phyloP scores from a whole-genome alignment of 2,797 vertebrate genomes.

The Nasua narica region DNA sequence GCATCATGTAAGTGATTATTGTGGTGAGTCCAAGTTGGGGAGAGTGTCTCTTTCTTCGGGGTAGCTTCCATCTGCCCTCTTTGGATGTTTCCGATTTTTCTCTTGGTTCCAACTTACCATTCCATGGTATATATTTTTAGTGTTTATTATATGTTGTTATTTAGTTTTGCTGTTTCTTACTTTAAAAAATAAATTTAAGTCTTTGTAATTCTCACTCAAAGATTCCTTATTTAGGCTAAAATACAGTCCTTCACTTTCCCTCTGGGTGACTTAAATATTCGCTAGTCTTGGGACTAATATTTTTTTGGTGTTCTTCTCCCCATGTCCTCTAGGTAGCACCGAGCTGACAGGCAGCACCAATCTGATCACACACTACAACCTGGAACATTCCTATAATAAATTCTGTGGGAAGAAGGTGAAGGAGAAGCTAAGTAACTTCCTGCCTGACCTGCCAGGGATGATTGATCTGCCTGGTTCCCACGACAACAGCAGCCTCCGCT shows the following conservation, averaged over 20 bases:
- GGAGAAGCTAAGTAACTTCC: slow-evolving; percentile 98
- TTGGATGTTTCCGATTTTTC: not conserved
- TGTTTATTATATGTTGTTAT: not conserved
- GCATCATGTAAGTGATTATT: not conserved
- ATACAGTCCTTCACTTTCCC: not conserved
- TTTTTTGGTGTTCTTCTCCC: not conserved
- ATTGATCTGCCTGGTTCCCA: slow-evolving; percentile 96
- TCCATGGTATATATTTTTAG: not conserved
- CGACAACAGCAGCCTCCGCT: slow-evolving; percentile 96
- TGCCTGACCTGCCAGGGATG: slow-evolving; percentile 98
- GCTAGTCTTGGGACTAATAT: not conserved
- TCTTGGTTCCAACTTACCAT: not conserved
- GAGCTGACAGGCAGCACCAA: slow-evolving; percentile 98
- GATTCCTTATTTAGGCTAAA: not conserved
- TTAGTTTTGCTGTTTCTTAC: not conserved
- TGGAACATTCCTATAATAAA: slow-evolving; percentile 97
- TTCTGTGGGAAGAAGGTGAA: slow-evolving; percentile 99
- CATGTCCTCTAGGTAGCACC: slow-evolving; percentile 86
- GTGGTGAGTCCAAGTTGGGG: not conserved
- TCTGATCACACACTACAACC: slow-evolving; percentile 96
- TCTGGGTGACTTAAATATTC: not conserved
- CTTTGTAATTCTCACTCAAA: not conserved
- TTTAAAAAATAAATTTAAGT: not conserved
- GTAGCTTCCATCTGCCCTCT: not conserved
- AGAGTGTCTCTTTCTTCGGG: not conserved